Base-by-base conservation (phyloP, 2,113 vertebrate species). In the Trochalopteron elliotii region DNA sequence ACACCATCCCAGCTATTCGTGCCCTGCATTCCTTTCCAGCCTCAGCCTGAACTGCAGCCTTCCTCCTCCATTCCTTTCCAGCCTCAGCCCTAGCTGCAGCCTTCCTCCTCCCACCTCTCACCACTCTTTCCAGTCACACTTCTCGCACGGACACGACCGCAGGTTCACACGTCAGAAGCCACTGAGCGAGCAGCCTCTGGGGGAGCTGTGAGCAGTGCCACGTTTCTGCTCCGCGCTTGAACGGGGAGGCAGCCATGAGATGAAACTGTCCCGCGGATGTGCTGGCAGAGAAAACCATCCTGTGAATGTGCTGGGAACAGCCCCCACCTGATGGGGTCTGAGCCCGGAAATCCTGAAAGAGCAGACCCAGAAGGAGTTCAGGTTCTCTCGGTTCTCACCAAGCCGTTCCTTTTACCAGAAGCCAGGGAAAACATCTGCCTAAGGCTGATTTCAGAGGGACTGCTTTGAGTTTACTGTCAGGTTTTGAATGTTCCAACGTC, bases 191-290 rank as follows among this genome's bases (percentile, higher is more conserved):
- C 79, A 92, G 96, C 92, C 93, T 86, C 88, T 93, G 94, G 79
- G 96, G 93, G 90, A 96, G 96, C 93, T 92, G 72, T 57, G 56
- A 30, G 47, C 21, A 53, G 45, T 69, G 96, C 96, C 96, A 95
- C 88, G 89, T 93, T 88, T 94, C 86, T 89, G 71, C 88, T 80
- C 59, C 1, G 1, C 2, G 2, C 78, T 9, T 33, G 52, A 70
- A 40, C 0, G 1, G 25, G 27, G 57, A 87, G n/a, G 87, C 72
- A 19, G 94, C 92, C 83, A 81, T 74, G 83, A 76, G 47, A 72
- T 33, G 24, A 22, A 80, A 67, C 61, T 24, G 13, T 25, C 69
- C 84, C 0, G 3, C 1, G 19, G 47, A 70, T 28, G 31, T 50
- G 39, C 70, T 27, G 61, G 56, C 64, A 84, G 50, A 37, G 65